These are phyloP conservation scores for Ranitomeya imitator DNA, from an alignment of 2,113 vertebrate genomes.

Conservation along the genomic window DNA sequence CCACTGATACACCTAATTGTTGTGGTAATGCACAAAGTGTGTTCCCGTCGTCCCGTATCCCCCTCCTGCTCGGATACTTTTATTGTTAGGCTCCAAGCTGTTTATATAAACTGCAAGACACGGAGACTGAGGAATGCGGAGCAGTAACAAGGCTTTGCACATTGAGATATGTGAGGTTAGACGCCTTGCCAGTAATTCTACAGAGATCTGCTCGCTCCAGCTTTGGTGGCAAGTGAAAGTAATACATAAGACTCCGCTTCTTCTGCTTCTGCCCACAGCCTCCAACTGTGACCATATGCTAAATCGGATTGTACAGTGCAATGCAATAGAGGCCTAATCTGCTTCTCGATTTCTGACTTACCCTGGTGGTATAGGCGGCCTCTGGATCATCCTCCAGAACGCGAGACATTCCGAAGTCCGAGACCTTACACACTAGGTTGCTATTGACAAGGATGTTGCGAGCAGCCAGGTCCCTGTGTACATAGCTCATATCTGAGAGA, in stretches of 20 bases:
- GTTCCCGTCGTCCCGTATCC: conserved; percentile 60
- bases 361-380: conserved; percentile 95
- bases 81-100: conserved; percentile 41
- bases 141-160: conserved; percentile 7
- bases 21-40: conserved; percentile 65
- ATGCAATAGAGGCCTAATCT: neutral
- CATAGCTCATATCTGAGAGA: conserved; percentile 97
- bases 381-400: conserved; percentile 95
- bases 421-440: conserved; percentile 98
- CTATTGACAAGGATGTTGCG: conserved; percentile 97
- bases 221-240: conserved; percentile 5
- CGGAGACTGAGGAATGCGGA: conserved; percentile 36
- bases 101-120: conserved; percentile 41
- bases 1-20: conserved; percentile 65
- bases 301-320: neutral
- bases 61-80: conserved; percentile 1
- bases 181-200: conserved; percentile 39
- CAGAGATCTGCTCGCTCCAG: conserved; percentile 46
- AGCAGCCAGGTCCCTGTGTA: conserved; percentile 93
- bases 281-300: conserved; percentile 19
- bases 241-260: conserved; percentile 1
- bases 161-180: conserved; percentile 26
- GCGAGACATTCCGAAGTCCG: conserved; percentile 96
- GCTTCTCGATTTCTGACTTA: conserved; percentile 64
- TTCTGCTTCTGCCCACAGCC: neutral